Evolutionary conservation across 2,113 vertebrate species (phyloP), one percentile per base, ranked within the genome.

Genomic region (Isichthys henryi): DNA sequence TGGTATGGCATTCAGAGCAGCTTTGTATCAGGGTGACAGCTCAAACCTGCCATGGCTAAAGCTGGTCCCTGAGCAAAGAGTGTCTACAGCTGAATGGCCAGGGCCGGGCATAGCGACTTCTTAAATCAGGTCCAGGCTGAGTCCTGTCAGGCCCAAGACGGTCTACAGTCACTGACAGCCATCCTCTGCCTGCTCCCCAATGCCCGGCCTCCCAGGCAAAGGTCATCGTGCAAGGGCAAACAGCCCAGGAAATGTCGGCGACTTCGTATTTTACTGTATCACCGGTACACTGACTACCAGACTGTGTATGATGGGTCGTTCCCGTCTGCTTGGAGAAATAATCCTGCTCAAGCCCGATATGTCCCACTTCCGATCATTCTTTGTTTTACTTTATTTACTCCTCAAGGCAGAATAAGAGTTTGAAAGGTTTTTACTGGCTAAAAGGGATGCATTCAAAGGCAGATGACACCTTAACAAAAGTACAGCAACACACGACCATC

Each of bases 21-120:
- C 43, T 19, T 23, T 1, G 0, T 45, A 43, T 88, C 50, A 80
- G 43, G 13, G 74, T 91, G 93, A 94, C 91, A 89, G 46, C 19
- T 17, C 77, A 19, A 35, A 48, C 13, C 50, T 77, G 74, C 86
- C 70, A 49, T 19, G 31, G 88, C 70, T 92, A 94, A 96, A 95
- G 94, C 35, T 70, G 88, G 52, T 94, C 94, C 93, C 88, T 66
- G 27, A 93, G 94, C 92, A 58, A 58, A 58, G 21, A 80, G 27
- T n/a, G 0, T 91, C 89, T 52, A 66, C 27, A 1, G 21, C 15
- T 21, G 35, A 43, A 91, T 89, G 93, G 90, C 92, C 45, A 10
- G 92, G 90, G 35, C 35, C 89, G 21, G 19, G 27, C 62, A 56
- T 5, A 45, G 49, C 19, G 8, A 46, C 43, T 45, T 88, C 62